Evolutionary conservation across 64 coral and sea anemone genomes (phyloP), one percentile per base, ranked within the genome.

Genomic region (Montipora cactus): DNA sequence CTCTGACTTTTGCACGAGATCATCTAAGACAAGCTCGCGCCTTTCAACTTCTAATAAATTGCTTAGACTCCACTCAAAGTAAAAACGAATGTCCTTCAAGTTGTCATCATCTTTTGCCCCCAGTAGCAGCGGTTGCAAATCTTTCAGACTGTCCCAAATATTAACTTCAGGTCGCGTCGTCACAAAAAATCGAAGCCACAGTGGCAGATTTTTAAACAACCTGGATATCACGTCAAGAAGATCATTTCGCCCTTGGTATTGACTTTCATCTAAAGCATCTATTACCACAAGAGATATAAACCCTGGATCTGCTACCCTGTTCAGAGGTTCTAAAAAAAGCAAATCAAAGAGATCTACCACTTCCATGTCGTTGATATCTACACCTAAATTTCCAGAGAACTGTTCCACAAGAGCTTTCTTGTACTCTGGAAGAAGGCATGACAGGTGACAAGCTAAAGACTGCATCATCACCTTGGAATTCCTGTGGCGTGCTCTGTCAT

Each of bases 201-300:
- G 59, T 74, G 91, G 91, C 6, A 93, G 82, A 28, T 78, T 83
- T 7, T 25, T 19, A 49, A 93, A 67, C 3, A 84, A 21, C 16
- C 67, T 14, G 18, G 15, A 28, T 49, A 93, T 49, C 7, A 93
- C 64, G 47, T 79, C 81, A 18, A 78, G 14, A n/a, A 93, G 18
- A 47, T 93, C 70, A 67, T 78, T 51, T 16, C 77, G 73, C 8
- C 64, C 73, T 52, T 87, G 21, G 70, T 78, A 85, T 28, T 83
- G 68, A 77, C 91, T 62, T 79, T 93, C 91, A 47, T 93, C 91
- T 44, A 93, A 57, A 15, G 49, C 91, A 93, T 93, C 91, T 47
- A 93, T 61, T 28, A 93, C 83, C 28, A 87, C 62, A 2, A 93
- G 50, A 46, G 64, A 58, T 8, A 23, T 47, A 3, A 55, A 50